Conservation (phyloP, 2,888 invertebrate species). For the Hesperia comma region DNA sequence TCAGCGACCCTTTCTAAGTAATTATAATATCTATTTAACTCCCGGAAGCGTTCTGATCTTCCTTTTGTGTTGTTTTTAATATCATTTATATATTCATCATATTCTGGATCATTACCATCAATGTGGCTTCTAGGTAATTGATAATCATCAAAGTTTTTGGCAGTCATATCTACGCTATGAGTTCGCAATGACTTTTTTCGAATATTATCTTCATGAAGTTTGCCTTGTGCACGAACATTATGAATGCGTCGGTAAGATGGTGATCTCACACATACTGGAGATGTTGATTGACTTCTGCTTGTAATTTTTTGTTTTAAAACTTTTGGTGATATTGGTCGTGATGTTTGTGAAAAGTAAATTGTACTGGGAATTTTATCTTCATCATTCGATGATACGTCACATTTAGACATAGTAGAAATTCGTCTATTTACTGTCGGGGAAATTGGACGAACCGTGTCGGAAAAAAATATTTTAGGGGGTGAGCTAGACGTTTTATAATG, state of each 20-base stretch:
- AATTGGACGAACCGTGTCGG: constrained; percentile 69
- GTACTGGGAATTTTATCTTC: constrained; percentile 57
- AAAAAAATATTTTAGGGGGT: constrained; percentile 65
- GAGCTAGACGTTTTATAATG: constrained; percentile 52
- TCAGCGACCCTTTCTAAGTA: constrained; percentile 93
- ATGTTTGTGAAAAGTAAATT: constrained; percentile 71
- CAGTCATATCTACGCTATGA: constrained; percentile 85
- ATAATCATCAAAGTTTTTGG: constrained; percentile 40
- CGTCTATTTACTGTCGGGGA: constrained; percentile 54
- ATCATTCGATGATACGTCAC: constrained; percentile 44
- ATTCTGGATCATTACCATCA: constrained; percentile 82
- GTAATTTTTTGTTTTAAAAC: constrained; percentile 51
- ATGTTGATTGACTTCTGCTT: constrained; percentile 77
- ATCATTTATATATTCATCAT: constrained; percentile 87
- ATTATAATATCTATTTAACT: constrained; percentile 92
- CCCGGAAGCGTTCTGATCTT: constrained; percentile 91
- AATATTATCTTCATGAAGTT: constrained; percentile 58
- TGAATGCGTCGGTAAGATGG: constrained; percentile 87
- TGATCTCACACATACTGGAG: constrained; percentile 85
- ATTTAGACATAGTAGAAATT: constrained; percentile 44
- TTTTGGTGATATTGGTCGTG: constrained; percentile 73
- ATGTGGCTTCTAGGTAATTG: constrained; percentile 69
- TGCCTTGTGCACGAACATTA: constrained; percentile 72
- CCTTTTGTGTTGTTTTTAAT: constrained; percentile 84
- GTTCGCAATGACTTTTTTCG: constrained; percentile 81